Conservation (phyloP, 2,113 vertebrate species). For the Peromyscus leucopus region DNA sequence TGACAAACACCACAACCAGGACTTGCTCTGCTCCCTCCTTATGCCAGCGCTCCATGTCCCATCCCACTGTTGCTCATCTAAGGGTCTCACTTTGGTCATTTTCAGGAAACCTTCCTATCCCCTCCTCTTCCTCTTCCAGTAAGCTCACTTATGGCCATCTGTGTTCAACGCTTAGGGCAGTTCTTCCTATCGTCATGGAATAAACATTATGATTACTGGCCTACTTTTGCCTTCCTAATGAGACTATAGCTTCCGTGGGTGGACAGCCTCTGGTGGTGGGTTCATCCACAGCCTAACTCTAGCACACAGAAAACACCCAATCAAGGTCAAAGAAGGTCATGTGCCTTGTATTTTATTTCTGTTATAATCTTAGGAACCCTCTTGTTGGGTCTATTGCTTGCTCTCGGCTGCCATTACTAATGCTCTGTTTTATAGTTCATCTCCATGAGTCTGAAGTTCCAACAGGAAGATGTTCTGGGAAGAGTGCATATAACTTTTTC, state of each 20-base stretch:
- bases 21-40: neutral
- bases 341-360: neutral
- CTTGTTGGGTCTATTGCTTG: neutral
- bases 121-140: neutral
- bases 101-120: neutral
- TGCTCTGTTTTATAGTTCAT: neutral
- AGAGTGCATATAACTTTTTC: neutral
- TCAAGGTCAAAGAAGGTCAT: neutral
- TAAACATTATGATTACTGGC: neutral
- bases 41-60: neutral
- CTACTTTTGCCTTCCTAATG: neutral
- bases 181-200: neutral
- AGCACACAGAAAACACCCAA: neutral
- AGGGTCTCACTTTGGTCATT: neutral
- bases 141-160: neutral
- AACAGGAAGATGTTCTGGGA: neutral
- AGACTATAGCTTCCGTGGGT: neutral
- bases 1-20: neutral
- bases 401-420: neutral
- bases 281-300: neutral
- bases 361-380: neutral
- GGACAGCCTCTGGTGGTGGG: neutral
- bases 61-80: neutral
- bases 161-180: neutral
- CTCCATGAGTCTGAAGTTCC: slow-evolving; percentile 7